Evolutionary conservation across 2,888 invertebrate genomes (phyloP), one percentile per base, ranked within the genome.

Genomic region (Herminia tarsipennalis): DNA sequence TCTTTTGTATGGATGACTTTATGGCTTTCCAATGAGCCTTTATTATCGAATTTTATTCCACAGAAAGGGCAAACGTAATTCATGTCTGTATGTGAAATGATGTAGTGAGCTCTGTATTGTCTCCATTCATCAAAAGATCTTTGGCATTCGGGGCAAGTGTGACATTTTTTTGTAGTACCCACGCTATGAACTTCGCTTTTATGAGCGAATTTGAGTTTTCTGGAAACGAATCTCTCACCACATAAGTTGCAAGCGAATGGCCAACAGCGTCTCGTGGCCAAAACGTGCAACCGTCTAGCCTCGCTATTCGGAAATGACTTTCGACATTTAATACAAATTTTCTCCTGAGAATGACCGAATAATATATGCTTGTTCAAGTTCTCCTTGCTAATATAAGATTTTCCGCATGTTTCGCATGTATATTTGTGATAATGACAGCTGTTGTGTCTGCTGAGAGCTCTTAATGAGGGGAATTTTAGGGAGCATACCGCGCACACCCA

Each of bases 1-100:
- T 84, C 83, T 6, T 83, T 85, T 0, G 88, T 87, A 49, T 92
- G 92, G 6, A 78, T 74, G 2, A 86, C 75, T 59, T 81, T 74
- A 48, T 92, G 92, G 2, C 79, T 81, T 6, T 83, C 78, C 14
- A 92, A 60, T 36, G 76, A 73, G 0, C 84, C 75, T 55, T 86
- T 87, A 0, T 73, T 77, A 20, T 52, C 67, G 10, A 66, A 66
- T 14, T 66, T 84, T 0, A 78, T 70, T 0, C 75, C 72, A 51
- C 84, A 85, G 35, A 67, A 74, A 0, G 73, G 58, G 20, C 84
- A 84, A 0, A 62, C 42, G 13, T 52, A 76, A 3, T 69, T 70
- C 8, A 73, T 67, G 4, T 76, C 70, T 0, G 83, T 78, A 28
- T 84, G 84, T 0, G 63, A 68, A 2, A 75, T 63, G 0, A 77